These are phyloP conservation scores for Arbacia lixula DNA, from an alignment of 53 echinoderm and acorn worm genomes.

Conservation along the genomic window DNA sequence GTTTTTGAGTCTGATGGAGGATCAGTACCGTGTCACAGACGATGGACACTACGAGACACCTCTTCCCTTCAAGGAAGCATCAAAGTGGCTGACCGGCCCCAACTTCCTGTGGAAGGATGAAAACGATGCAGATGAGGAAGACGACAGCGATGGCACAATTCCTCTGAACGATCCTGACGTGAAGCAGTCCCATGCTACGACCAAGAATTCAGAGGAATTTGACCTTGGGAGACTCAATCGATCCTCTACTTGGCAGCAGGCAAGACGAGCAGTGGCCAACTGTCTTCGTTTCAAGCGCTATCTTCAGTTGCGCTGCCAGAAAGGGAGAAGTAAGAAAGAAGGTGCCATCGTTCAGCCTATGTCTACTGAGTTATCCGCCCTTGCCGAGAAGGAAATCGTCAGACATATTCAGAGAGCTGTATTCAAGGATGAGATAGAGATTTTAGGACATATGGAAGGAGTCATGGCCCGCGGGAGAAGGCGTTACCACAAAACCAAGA, in stretches of 20 bases:
- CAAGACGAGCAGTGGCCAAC: slow-evolving; percentile 50
- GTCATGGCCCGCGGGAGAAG: background rate
- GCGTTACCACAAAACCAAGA: slow-evolving; percentile 5
- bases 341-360: no score
- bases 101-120: background rate
- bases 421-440: slow-evolving; percentile 44
- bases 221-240: slow-evolving; percentile 42
- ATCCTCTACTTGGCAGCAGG: slow-evolving; percentile 46
- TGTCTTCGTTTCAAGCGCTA: slow-evolving; percentile 23
- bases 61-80: slow-evolving; percentile 22
- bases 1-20: slow-evolving; percentile 7
- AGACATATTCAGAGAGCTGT: slow-evolving; percentile 13
- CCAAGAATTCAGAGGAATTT: background rate
- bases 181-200: background rate
- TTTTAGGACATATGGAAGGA: slow-evolving; percentile 8
- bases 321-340: no score
- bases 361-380: slow-evolving; percentile 21
- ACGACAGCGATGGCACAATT: background rate
- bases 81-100: slow-evolving; percentile 37
- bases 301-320: background rate
- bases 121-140: slow-evolving; percentile 26
- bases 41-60: slow-evolving; percentile 52
- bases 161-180: background rate
- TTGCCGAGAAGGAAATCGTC: slow-evolving; percentile 33
- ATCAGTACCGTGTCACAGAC: slow-evolving; percentile 5